These are phyloP conservation scores for Platalea minor DNA, from an alignment of 2,797 vertebrate species.

Conservation along the genomic window DNA sequence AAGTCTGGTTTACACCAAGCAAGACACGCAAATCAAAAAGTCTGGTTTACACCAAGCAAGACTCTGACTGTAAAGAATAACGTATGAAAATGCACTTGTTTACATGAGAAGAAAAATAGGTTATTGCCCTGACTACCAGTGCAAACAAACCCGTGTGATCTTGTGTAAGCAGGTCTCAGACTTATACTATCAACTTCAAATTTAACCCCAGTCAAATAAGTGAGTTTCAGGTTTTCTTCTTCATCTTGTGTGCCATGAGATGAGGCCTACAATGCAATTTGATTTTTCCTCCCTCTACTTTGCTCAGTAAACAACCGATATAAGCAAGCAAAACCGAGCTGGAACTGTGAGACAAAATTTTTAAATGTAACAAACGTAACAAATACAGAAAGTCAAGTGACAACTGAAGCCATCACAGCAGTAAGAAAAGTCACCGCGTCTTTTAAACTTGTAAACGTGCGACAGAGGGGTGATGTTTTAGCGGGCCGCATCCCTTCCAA, in stretches of 20 bases:
- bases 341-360: fast-evolving
- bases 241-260: fast-evolving
- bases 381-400: fast-evolving
- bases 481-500: not conserved
- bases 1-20: not conserved
- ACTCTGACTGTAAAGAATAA: not conserved
- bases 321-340: not conserved
- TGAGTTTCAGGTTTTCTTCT: not conserved
- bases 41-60: not conserved
- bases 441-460: not conserved
- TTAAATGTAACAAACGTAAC: fast-evolving
- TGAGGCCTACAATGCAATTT: fast-evolving
- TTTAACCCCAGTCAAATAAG: fast-evolving
- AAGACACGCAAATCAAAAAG: not conserved
- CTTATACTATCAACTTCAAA: fast-evolving
- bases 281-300: fast-evolving
- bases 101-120: too few relatives aligned
- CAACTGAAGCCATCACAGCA: fast-evolving
- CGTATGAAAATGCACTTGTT: not conserved
- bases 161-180: fast-evolving
- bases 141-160: fast-evolving
- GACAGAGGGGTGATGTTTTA: fast-evolving
- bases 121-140: not conserved
- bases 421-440: fast-evolving
- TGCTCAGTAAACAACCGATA: fast-evolving